These are phyloP conservation scores for Odontothrips loti DNA, from an alignment of 2,888 invertebrate genomes.

Conservation along the genomic window DNA sequence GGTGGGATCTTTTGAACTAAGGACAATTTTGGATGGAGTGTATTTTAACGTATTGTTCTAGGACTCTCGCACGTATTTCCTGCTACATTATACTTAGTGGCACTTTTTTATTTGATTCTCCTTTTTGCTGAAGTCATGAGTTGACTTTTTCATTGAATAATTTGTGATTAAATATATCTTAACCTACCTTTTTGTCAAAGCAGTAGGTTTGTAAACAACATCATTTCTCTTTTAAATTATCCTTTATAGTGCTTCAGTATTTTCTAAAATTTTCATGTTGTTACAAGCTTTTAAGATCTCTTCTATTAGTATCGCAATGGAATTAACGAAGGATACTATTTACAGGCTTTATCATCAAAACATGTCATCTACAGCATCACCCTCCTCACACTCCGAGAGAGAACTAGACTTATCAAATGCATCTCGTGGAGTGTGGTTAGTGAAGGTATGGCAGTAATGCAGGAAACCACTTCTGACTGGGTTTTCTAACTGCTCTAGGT, in stretches of 20 bases:
- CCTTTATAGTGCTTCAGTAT: not conserved
- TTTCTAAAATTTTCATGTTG: not conserved
- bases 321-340: not conserved
- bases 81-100: not conserved
- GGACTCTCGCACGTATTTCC: not conserved
- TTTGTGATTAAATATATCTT: not conserved
- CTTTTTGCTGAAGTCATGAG: not conserved
- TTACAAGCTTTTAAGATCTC: not conserved
- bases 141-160: not conserved
- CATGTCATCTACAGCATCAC: not conserved
- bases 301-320: not conserved
- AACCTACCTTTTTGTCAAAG: not conserved
- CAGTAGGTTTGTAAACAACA: not conserved
- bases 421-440: slow-evolving; percentile 90
- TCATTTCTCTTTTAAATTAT: not conserved
- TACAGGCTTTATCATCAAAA: not conserved
- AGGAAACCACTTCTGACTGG: not conserved
- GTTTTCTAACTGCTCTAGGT: too few relatives aligned
- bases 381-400: too few relatives aligned
- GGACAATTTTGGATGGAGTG: not conserved
- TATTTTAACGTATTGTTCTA: not conserved
- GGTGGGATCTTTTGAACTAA: not conserved
- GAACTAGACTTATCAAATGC: slow-evolving; percentile 78
- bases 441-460: slow-evolving; percentile 59
- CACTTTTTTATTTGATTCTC: not conserved